These are phyloP conservation scores for Phaethon lepturus DNA, from an alignment of 2,113 vertebrate genomes.

Conservation along the genomic window DNA sequence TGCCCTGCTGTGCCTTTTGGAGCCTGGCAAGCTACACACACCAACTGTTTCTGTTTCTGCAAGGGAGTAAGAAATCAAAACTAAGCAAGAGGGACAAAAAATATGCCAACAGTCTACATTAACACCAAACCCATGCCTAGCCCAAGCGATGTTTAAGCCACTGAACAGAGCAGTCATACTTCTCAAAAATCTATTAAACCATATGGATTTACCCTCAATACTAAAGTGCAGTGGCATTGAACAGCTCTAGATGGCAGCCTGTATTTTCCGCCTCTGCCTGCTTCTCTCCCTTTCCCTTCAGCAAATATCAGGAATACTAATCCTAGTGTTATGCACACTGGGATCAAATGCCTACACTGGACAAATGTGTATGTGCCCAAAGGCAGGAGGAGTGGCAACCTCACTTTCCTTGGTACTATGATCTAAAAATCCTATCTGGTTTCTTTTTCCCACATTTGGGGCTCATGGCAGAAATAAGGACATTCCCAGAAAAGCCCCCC, in stretches of 20 bases:
- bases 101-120: background rate
- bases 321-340: background rate
- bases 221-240: background rate
- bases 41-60: background rate
- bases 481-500: background rate
- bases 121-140: background rate
- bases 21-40: background rate
- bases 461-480: background rate
- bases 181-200: background rate
- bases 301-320: background rate
- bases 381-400: fast-evolving
- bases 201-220: background rate
- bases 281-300: background rate
- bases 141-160: background rate
- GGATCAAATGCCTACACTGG: background rate
- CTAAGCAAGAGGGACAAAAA: background rate
- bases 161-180: background rate
- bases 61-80: background rate
- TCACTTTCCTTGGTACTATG: background rate
- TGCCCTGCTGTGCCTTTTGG: background rate
- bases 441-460: background rate
- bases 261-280: background rate
- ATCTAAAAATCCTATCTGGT: background rate
- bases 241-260: background rate
- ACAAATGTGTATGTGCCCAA: background rate